Percentiles rank a stretch among this genome's conserved stretches.
These are phyloP conservation scores for Patiria miniata DNA, from an alignment of 35 echinoderm and acorn worm species.

Conservation along the genomic window DNA sequence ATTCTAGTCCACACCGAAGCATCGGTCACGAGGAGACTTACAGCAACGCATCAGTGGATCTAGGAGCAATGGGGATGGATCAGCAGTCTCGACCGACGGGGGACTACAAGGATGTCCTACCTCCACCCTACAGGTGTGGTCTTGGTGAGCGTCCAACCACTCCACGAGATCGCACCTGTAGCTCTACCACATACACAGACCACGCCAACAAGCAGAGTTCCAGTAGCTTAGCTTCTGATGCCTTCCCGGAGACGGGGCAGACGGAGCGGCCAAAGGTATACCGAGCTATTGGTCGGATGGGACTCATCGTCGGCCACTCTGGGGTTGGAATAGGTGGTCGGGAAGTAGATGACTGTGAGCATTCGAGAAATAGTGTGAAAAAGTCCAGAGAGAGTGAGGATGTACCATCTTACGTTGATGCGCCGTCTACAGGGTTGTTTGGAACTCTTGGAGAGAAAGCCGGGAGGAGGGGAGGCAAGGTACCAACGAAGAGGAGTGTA, in stretches of 20 bases:
- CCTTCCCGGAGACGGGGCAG: slow-evolving; percentile 47
- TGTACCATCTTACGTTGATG: neutral
- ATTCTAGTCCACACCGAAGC: slow-evolving; percentile 11
- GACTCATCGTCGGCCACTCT: slow-evolving; percentile 48
- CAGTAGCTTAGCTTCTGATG: slow-evolving; percentile 76
- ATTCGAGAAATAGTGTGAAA: neutral
- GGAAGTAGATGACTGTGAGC: neutral
- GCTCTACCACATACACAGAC: slow-evolving; percentile 68
- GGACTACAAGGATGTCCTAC: neutral
- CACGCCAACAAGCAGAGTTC: slow-evolving; percentile 76
- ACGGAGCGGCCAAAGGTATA: slow-evolving; percentile 35
- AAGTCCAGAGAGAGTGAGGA: too few relatives aligned
- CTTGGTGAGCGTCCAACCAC: neutral
- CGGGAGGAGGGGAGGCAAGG: neutral
- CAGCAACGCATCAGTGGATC: slow-evolving; percentile 29
- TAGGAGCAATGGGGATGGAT: neutral
- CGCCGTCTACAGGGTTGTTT: neutral
- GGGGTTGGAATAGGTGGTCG: slow-evolving; percentile 20
- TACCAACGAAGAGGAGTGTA: neutral
- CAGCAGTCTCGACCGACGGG: neutral
- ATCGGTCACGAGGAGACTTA: neutral
- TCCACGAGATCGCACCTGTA: slow-evolving; percentile 50
- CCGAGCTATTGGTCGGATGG: slow-evolving; percentile 55
- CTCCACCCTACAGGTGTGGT: neutral
- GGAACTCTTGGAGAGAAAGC: neutral